A percentile compares a stretch with the other conserved stretches of the same genome.
These are phyloP conservation scores for Pollenia labialis DNA, from an alignment of 2,888 invertebrate species.

Conservation along the genomic window DNA sequence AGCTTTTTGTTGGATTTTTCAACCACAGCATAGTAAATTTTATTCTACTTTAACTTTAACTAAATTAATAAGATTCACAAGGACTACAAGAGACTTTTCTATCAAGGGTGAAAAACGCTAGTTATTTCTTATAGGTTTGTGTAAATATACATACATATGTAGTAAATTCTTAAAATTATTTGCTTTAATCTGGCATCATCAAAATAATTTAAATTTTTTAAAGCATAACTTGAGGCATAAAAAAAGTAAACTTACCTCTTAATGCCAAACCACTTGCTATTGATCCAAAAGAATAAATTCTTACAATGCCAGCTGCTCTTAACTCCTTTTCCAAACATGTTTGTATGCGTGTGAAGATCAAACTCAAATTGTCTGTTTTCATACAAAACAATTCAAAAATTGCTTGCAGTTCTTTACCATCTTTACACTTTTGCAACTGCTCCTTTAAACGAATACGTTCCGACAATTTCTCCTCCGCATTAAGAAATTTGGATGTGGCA, in stretches of 20 bases:
- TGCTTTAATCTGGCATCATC: constrained; percentile 1
- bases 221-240: constrained; percentile 36
- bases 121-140: too few species aligned
- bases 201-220: background rate
- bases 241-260: constrained; percentile 81
- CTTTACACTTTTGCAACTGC: constrained; percentile 67
- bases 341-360: constrained; percentile 76
- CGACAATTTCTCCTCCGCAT: constrained; percentile 74
- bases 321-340: constrained; percentile 78
- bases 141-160: too few species aligned
- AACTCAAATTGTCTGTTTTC: constrained; percentile 74
- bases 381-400: constrained; percentile 76
- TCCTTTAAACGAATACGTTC: constrained; percentile 73
- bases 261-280: constrained; percentile 89
- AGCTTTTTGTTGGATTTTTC: too few species aligned
- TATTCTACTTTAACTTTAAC: too few species aligned
- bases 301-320: constrained; percentile 77
- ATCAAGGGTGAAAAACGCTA: too few species aligned
- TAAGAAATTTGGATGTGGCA: constrained; percentile 72
- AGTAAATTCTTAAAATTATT: background rate
- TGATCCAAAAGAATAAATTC: constrained; percentile 89
- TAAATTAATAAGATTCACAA: too few species aligned
- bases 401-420: constrained; percentile 74
- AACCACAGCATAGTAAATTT: too few species aligned
- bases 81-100: too few species aligned